A percentile compares a stretch with the other conserved stretches of the same genome.
Evolutionary conservation across 2,888 invertebrate species (phyloP).

Genomic region (Drosophila mulleri): DNA sequence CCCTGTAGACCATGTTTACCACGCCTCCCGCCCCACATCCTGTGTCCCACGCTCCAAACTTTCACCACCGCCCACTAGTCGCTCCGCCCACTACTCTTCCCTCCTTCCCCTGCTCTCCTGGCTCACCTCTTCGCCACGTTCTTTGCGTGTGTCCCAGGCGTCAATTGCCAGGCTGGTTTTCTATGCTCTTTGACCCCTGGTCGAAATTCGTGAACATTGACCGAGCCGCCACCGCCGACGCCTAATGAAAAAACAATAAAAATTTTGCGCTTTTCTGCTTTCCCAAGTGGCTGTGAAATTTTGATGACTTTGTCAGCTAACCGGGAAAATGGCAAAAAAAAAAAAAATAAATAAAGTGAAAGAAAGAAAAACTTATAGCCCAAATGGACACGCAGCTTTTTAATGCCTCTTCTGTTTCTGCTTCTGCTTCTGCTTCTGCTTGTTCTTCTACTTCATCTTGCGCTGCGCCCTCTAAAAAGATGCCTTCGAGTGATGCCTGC

Average conservation of each 20-base stretch:
- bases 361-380: slow-evolving; percentile 44
- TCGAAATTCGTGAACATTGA: slow-evolving; percentile 44
- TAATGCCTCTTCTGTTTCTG: background rate
- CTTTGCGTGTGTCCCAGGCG: slow-evolving; percentile 46
- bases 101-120: background rate
- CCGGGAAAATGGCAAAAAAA: slow-evolving; percentile 47
- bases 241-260: slow-evolving; percentile 79
- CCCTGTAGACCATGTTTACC: slow-evolving; percentile 30
- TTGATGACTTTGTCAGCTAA: slow-evolving; percentile 74
- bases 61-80: background rate
- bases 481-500: slow-evolving; percentile 21
- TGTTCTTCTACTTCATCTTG: background rate
- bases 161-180: slow-evolving; percentile 43
- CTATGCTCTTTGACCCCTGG: slow-evolving; percentile 29
- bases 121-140: slow-evolving; percentile 9
- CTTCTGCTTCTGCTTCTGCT: too few species aligned
- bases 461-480: slow-evolving; percentile 13
- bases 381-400: slow-evolving; percentile 54
- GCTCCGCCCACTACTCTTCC: background rate
- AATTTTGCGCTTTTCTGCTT: slow-evolving; percentile 79
- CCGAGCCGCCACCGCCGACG: slow-evolving; percentile 32
- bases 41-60: background rate
- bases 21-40: background rate
- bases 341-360: background rate
- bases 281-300: slow-evolving; percentile 80